Conservation (phyloP, 2,113 vertebrate species). For the Oncorhynchus tshawytscha region DNA sequence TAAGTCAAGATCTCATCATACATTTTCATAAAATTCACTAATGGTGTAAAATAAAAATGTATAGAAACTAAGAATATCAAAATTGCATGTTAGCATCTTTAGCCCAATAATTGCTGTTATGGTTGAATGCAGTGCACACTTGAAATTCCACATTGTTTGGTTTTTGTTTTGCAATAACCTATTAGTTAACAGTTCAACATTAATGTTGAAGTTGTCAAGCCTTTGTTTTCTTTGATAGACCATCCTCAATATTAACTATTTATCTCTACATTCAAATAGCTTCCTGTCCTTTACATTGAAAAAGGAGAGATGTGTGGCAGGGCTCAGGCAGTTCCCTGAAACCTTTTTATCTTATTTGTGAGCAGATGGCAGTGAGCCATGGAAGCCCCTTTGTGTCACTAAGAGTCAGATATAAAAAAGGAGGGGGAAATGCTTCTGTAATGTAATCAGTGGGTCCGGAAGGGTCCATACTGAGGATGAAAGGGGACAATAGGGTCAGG, state of each 20-base stretch:
- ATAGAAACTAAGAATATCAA: background rate
- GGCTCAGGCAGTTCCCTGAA: background rate
- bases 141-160: no score
- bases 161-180: background rate
- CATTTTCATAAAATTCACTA: background rate
- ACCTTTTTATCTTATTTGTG: slow-evolving; percentile 3
- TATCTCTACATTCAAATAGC: background rate
- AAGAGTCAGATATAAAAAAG: slow-evolving; percentile 37
- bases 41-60: background rate
- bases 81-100: background rate
- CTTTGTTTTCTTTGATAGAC: background rate
- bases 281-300: background rate
- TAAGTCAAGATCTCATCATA: background rate
- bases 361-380: slow-evolving; percentile 84
- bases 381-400: slow-evolving; percentile 62
- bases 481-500: slow-evolving; percentile 86
- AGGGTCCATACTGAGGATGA: slow-evolving; percentile 81
- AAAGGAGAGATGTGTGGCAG: background rate
- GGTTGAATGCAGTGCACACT: no score
- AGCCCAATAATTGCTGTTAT: no score
- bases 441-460: slow-evolving; percentile 85
- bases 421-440: slow-evolving; percentile 26
- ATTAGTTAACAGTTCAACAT: background rate
- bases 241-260: background rate
- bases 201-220: background rate